phyloP scores from a whole-genome alignment of 2,113 vertebrate genomes.

The Labeo catla region DNA sequence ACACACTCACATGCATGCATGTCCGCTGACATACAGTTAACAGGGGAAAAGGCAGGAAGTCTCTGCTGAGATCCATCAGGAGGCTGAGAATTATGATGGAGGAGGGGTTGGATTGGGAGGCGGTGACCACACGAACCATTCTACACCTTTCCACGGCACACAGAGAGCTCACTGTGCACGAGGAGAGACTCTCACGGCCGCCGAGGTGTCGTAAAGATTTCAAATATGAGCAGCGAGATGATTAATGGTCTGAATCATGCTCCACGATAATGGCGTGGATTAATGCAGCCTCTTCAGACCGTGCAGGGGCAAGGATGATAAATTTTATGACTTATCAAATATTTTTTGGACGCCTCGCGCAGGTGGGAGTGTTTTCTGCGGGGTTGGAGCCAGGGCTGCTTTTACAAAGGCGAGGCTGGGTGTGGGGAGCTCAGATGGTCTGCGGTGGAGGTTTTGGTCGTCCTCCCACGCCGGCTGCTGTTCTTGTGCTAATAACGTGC shows the following conservation, averaged over 20 bases:
- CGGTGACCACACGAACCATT: conserved; percentile 45
- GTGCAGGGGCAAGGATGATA: conserved; percentile 43
- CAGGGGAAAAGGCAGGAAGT: conserved; percentile 63
- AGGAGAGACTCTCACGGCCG: conserved; percentile 27
- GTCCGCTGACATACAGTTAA: conserved; percentile 54
- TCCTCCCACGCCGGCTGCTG: background rate
- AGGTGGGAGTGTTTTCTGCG: conserved; percentile 33
- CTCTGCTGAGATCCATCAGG: conserved; percentile 62
- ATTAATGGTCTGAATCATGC: conserved; percentile 57
- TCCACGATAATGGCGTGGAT: conserved; percentile 47
- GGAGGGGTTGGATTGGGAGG: conserved; percentile 14
- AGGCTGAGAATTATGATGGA: conserved; percentile 40
- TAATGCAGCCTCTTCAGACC: conserved; percentile 53
- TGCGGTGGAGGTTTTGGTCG: background rate
- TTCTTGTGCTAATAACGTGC: conserved; percentile 4
- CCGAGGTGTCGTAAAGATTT: conserved; percentile 55
- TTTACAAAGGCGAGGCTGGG: background rate
- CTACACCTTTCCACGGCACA: conserved; percentile 37
- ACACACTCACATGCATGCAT: conserved; percentile 32
- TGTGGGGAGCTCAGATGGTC: background rate
- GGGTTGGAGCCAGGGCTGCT: conserved; percentile 17
- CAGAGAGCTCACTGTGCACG: conserved; percentile 57
- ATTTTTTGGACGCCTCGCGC: conserved; percentile 34
- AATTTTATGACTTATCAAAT: conserved; percentile 49
- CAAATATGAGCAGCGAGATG: conserved; percentile 43